Base-by-base conservation (phyloP, 1,140 invertebrate genomes). In the Drosophila grimshawi region DNA sequence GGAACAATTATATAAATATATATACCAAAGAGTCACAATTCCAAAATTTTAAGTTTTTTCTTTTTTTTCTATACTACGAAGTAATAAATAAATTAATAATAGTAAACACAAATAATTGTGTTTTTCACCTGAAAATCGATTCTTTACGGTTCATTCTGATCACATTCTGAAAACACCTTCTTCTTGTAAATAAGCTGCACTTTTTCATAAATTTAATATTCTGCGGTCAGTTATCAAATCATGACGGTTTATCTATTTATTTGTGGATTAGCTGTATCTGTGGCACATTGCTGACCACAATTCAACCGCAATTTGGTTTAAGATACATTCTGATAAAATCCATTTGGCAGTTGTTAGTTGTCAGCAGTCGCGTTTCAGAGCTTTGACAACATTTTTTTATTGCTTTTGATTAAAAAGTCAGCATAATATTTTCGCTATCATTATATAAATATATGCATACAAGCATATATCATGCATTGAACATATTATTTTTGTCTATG, bases 391-490 rank as follows among this genome's bases (percentile, higher is more conserved):
- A 30, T n/a, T 37, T 53, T 39, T 27, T 51, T 86, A 67, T 88
- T 82, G 64, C 60, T 76, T 82, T 88, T 86, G 83, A 86, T 86
- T 86, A 88, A 86, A 86, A 86, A 86, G 83, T 88, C 85, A 86
- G 80, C 85, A 79, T 64, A 76, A 86, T 83, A 82, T 83, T 88
- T 70, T 72, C 71, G 52, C 52, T 75, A 48, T 30, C 56, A 71
- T 68, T 66, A 55, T 61, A 46, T 81, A 30, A 63, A 76, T 65
- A 53, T 32, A 49, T 11, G 35, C 53, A 19, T 53, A 1, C 19
- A 19, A 19, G 35, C 51, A 55, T 53, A 45, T n/a, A 46, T 55
- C 55, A 49, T 35, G 43, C 39, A 41, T 60, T 55, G 11, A 68
- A 61, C 49, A 62, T 68, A 60, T 73, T 73, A 60, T 68, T 61